phyloP scores from a whole-genome alignment of 2,888 invertebrate genomes.

The Rhamphomyia laevipes region DNA sequence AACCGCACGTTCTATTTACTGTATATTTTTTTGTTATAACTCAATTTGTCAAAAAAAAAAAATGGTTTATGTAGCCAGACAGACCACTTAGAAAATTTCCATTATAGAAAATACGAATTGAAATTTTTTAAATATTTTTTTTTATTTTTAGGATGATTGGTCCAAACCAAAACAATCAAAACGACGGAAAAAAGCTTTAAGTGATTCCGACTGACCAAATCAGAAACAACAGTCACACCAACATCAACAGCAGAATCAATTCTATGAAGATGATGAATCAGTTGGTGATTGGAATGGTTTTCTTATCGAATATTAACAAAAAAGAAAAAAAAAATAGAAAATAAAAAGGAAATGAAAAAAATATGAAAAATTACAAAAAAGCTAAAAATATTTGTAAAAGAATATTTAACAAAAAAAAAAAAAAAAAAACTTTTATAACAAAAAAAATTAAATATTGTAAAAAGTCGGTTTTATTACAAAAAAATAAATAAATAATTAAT shows the following conservation, averaged over 20 bases:
- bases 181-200: conserved; percentile 81
- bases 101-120: too few species aligned
- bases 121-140: not conserved
- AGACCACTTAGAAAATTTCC: too few species aligned
- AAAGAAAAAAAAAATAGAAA: conserved; percentile 10
- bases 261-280: conserved; percentile 22
- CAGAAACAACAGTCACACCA: conserved; percentile 9
- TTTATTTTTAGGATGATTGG: conserved; percentile 60
- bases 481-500: too few species aligned
- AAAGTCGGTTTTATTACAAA: conserved; percentile 23
- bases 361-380: conserved; percentile 7
- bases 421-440: conserved; percentile 18
- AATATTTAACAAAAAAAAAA: conserved; percentile 6
- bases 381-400: conserved; percentile 7
- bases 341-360: conserved; percentile 7
- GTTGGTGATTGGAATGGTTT: conserved; percentile 22
- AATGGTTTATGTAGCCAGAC: too few species aligned
- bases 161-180: conserved; percentile 84
- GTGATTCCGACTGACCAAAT: conserved; percentile 81
- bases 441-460: not conserved
- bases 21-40: too few species aligned
- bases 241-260: not conserved
- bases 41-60: too few species aligned
- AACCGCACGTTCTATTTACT: too few species aligned
- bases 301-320: conserved; percentile 25